These are phyloP conservation scores for Macrobrachium nipponense DNA, from an alignment of 1,140 invertebrate species.

Conservation along the genomic window DNA sequence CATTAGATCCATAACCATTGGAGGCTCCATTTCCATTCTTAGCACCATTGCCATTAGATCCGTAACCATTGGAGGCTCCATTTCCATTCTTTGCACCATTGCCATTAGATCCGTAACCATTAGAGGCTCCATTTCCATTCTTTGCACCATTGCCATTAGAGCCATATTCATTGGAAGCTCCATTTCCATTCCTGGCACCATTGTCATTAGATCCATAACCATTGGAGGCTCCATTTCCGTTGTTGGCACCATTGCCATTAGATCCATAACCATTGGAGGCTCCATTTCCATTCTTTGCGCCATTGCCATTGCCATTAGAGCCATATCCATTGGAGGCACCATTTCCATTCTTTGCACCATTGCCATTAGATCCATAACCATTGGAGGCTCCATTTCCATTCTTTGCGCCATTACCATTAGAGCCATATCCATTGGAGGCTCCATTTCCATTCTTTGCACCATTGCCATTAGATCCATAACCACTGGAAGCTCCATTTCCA, in stretches of 20 bases:
- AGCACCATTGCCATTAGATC: too few relatives aligned
- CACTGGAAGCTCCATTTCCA: too few relatives aligned
- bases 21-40: too few relatives aligned
- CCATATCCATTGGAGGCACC: neutral
- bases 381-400: constrained; percentile 2
- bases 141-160: neutral
- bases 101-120: too few relatives aligned
- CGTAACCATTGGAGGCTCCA: too few relatives aligned
- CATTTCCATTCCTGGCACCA: neutral
- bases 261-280: neutral
- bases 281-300: neutral
- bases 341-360: neutral
- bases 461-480: neutral
- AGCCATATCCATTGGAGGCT: neutral
- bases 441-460: too few relatives aligned
- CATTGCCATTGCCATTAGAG: neutral
- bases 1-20: too few relatives aligned
- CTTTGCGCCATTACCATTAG: neutral
- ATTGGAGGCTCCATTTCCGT: neutral
- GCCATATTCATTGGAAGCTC: neutral
- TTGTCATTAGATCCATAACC: neutral
- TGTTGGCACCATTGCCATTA: constrained; percentile 3
- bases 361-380: neutral
- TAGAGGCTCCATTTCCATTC: too few relatives aligned
- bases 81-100: too few relatives aligned